Percentiles rank a stretch among this genome's conserved stretches.
Evolutionary conservation across 2,797 vertebrate species (phyloP).

Genomic region (Pipistrellus nathusii): DNA sequence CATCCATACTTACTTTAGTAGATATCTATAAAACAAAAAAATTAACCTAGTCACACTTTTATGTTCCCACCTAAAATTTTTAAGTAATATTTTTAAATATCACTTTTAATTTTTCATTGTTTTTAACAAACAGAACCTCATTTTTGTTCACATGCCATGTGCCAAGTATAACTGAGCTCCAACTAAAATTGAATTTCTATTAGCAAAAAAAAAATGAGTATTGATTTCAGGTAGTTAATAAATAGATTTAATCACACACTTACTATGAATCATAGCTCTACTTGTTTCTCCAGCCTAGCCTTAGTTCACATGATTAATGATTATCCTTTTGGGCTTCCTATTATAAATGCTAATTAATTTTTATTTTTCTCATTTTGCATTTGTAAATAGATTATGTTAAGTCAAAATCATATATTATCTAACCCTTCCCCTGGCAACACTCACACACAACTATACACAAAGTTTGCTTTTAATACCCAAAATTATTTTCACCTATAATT

Average conservation of each 20-base stretch:
- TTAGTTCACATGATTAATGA: background rate
- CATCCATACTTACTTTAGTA: background rate
- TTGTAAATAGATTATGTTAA: background rate
- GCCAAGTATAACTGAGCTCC: background rate
- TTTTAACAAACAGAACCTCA: background rate
- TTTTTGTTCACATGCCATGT: background rate
- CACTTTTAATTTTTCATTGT: background rate
- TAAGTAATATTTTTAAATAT: background rate
- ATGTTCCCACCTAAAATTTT: background rate
- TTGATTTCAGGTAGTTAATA: background rate
- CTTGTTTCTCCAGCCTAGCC: background rate
- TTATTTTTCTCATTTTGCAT: background rate
- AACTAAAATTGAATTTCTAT: background rate
- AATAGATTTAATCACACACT: background rate
- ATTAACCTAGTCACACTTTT: background rate
- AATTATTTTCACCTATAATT: background rate
- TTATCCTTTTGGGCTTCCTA: background rate
- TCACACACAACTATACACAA: background rate
- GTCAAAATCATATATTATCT: background rate
- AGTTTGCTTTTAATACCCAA: background rate
- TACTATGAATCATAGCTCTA: background rate
- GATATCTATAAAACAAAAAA: background rate
- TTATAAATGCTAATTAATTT: background rate
- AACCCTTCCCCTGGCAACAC: background rate
- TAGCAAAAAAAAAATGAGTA: background rate